These are phyloP conservation scores for Apostichopus japonicus DNA, from an alignment of 35 echinoderm and acorn worm genomes.

Conservation along the genomic window DNA sequence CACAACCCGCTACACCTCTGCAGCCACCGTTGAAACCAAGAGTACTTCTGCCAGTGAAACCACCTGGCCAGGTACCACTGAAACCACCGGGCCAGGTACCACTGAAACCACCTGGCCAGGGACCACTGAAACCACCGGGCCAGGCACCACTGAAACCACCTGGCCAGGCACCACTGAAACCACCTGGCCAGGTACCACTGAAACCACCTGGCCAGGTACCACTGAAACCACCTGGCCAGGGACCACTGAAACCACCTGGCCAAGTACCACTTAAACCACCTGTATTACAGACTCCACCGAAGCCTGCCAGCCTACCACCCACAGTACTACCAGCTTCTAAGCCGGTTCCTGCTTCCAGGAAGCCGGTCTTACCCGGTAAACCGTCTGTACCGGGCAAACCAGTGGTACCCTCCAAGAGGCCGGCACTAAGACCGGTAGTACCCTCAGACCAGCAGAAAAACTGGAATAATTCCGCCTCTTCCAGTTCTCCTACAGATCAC, in stretches of 20 bases:
- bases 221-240: slow-evolving; percentile 5
- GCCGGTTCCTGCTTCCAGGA: slow-evolving; percentile 17
- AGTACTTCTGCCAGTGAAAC: background rate
- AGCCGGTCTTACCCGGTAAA: background rate
- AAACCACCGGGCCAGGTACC: slow-evolving; percentile 37
- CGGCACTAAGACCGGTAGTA: slow-evolving; percentile 1
- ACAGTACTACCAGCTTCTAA: slow-evolving; percentile 23
- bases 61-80: slow-evolving; percentile 24
- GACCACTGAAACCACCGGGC: background rate
- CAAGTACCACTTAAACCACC: slow-evolving; percentile 8
- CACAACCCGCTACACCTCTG: background rate
- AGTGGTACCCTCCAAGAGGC: background rate
- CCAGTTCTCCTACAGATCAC: background rate
- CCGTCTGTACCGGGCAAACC: slow-evolving; percentile 15
- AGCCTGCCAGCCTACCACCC: background rate
- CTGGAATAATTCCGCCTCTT: slow-evolving; percentile 27
- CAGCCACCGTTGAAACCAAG: background rate
- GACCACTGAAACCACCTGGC: background rate
- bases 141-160: slow-evolving; percentile 16
- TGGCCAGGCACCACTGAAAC: background rate
- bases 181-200: background rate
- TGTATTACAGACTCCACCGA: too few relatives aligned
- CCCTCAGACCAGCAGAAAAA: background rate
- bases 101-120: background rate
- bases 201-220: slow-evolving; percentile 12